A percentile compares a stretch with the other conserved stretches of the same genome.
phyloP scores from a whole-genome alignment of 1,140 invertebrate genomes.

The Condylostylus longicornis region DNA sequence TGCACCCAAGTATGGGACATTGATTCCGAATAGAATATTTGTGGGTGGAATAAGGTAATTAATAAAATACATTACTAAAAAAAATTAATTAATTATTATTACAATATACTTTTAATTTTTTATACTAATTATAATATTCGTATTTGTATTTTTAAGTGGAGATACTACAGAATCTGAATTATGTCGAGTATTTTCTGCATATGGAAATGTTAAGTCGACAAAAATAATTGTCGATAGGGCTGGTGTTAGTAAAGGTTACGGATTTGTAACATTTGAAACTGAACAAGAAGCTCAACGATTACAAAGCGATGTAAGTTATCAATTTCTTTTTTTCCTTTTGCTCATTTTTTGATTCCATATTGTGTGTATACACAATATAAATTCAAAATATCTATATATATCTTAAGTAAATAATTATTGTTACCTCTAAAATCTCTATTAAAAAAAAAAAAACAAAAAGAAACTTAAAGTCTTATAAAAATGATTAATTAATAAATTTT shows the following conservation, averaged over 20 bases:
- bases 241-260: constrained; percentile 88
- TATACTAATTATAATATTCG: not conserved
- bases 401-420: not conserved
- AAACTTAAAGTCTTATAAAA: no score
- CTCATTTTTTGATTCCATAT: not conserved
- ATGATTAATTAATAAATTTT: no score
- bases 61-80: not conserved
- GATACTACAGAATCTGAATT: constrained; percentile 72
- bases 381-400: not conserved
- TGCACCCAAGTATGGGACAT: constrained; percentile 57
- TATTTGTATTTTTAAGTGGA: constrained; percentile 36
- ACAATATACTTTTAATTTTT: not conserved
- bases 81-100: no score
- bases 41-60: constrained; percentile 31
- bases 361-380: not conserved
- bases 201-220: constrained; percentile 80
- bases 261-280: constrained; percentile 89
- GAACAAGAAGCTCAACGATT: constrained; percentile 73
- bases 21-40: constrained; percentile 88
- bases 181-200: constrained; percentile 65
- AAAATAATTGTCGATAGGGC: constrained; percentile 89
- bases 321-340: not conserved
- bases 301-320: constrained; percentile 41
- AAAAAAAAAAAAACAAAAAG: no score
- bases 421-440: no score